Conservation (phyloP, 2,113 vertebrate species). For the Pseudorasbora parva region DNA sequence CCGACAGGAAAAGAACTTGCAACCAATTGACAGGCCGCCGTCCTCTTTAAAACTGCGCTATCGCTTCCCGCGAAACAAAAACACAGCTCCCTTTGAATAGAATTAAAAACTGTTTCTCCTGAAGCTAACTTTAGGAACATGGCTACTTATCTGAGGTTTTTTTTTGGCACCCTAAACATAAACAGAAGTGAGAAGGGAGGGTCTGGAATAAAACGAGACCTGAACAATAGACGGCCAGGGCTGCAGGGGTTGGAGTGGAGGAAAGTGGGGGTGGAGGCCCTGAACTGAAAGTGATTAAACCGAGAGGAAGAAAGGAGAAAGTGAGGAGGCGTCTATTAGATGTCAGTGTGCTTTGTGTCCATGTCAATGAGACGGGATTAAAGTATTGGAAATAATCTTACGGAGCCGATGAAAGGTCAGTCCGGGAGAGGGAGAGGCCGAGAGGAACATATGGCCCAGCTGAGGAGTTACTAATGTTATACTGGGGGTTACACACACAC, state of each 20-base stretch:
- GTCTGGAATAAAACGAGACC: slow-evolving; percentile 25
- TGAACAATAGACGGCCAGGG: slow-evolving; percentile 51
- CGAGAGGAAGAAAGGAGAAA: slow-evolving; percentile 68
- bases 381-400: slow-evolving; percentile 90
- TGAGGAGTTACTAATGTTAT: slow-evolving; percentile 22
- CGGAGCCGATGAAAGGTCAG: slow-evolving; percentile 82
- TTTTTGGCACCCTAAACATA: slow-evolving; percentile 53
- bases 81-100: slow-evolving; percentile 43
- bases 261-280: slow-evolving; percentile 63
- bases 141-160: slow-evolving; percentile 56
- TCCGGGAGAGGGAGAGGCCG: slow-evolving; percentile 56
- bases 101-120: background rate
- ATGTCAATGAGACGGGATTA: slow-evolving; percentile 89
- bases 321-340: slow-evolving; percentile 89
- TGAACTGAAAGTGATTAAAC: slow-evolving; percentile 63
- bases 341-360: slow-evolving; percentile 87
- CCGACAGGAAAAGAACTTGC: slow-evolving; percentile 59
- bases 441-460: slow-evolving; percentile 41
- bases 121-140: slow-evolving; percentile 48
- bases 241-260: slow-evolving; percentile 36
- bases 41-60: slow-evolving; percentile 21
- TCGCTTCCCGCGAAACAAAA: background rate
- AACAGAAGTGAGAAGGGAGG: slow-evolving; percentile 57
- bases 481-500: slow-evolving; percentile 27
- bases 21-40: slow-evolving; percentile 46